Percentiles rank a stretch among this genome's conserved stretches.
These are phyloP conservation scores for Sebastes hubbsi DNA, from an alignment of 2,797 vertebrate genomes.

Conservation along the genomic window DNA sequence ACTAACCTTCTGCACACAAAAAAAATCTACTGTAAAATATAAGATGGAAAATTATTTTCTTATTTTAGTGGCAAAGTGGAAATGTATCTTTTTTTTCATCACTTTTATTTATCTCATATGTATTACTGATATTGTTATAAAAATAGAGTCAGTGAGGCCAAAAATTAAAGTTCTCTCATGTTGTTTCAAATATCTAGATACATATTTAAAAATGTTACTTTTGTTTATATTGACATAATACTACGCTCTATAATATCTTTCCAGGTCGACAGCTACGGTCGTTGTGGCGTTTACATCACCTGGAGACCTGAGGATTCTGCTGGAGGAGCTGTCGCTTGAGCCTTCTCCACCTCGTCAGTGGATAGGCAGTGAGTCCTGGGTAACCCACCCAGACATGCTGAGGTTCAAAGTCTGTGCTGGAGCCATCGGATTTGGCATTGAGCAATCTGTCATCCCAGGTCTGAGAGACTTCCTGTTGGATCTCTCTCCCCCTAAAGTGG, in stretches of 20 bases:
- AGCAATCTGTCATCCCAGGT: constrained; percentile 68
- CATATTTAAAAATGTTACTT: too few relatives aligned
- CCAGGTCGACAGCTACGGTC: constrained; percentile 70
- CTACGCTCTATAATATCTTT: background rate
- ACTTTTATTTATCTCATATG: too few relatives aligned
- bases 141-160: too few relatives aligned
- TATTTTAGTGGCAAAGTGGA: too few relatives aligned
- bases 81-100: too few relatives aligned
- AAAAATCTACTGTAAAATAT: too few relatives aligned
- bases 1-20: too few relatives aligned
- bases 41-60: too few relatives aligned
- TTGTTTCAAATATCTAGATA: too few relatives aligned
- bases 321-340: constrained; percentile 59
- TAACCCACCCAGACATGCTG: constrained; percentile 60
- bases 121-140: too few relatives aligned
- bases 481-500: constrained; percentile 43
- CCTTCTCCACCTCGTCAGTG: constrained; percentile 66
- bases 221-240: too few relatives aligned
- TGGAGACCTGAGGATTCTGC: constrained; percentile 67
- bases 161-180: too few relatives aligned
- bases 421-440: constrained; percentile 74
- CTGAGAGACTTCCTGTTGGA: constrained; percentile 71
- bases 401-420: constrained; percentile 55
- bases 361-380: constrained; percentile 77
- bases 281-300: constrained; percentile 65